A percentile compares a stretch with the other conserved stretches of the same genome.
phyloP scores from a whole-genome alignment of 2,888 invertebrate genomes.

The Leistus spinibarbis region DNA sequence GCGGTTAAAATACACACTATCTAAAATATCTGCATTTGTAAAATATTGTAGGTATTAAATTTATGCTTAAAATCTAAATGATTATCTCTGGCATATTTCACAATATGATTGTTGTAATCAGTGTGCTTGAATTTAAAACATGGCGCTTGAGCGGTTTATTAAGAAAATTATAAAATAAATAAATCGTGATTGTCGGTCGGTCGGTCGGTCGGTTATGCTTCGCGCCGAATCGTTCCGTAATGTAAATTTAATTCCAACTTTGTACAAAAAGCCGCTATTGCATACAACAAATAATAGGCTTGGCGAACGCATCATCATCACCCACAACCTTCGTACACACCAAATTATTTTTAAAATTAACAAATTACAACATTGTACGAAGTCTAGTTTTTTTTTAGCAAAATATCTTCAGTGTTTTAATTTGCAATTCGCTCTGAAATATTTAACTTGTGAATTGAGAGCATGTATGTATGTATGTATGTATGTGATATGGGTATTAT shows the following conservation, averaged over 20 bases:
- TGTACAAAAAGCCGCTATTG: neutral
- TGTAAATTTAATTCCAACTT: constrained; percentile 1
- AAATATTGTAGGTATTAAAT: too few relatives aligned
- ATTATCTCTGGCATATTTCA: too few relatives aligned
- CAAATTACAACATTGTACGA: neutral
- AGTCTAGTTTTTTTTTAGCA: too few relatives aligned
- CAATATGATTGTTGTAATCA: too few relatives aligned
- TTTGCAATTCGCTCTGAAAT: too few relatives aligned
- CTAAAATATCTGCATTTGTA: too few relatives aligned
- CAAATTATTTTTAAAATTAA: neutral
- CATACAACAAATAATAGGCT: constrained; percentile 1
- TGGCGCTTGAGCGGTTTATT: neutral
- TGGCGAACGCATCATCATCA: neutral
- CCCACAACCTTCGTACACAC: neutral
- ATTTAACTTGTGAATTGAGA: too few relatives aligned
- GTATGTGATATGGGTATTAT: too few relatives aligned
- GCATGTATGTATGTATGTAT: too few relatives aligned
- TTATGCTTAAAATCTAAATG: too few relatives aligned
- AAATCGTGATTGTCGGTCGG: neutral
- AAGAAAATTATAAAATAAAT: neutral
- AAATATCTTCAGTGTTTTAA: too few relatives aligned
- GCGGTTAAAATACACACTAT: too few relatives aligned
- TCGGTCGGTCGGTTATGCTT: neutral
- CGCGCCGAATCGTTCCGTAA: neutral
- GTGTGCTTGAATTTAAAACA: neutral